Conservation (phyloP, 1,140 invertebrate genomes). For the Sarcophaga bullata region DNA sequence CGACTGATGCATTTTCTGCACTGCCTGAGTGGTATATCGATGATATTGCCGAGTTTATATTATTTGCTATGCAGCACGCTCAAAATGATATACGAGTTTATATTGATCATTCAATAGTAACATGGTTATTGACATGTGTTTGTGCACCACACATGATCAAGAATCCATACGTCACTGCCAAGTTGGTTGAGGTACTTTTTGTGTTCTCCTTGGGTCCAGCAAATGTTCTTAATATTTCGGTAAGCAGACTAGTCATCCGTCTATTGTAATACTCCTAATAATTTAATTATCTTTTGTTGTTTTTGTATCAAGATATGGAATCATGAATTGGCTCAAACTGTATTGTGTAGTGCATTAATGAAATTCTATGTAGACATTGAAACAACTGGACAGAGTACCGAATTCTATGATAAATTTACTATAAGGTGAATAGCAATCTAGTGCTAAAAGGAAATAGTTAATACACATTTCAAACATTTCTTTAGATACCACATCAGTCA, state of each 20-base stretch:
- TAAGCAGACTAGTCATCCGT: conserved; percentile 50
- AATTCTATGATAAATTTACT: conserved; percentile 99
- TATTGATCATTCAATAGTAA: conserved; percentile 84
- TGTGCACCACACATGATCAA: conserved; percentile 91
- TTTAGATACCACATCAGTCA: conserved; percentile 92
- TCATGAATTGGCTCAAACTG: conserved; percentile 84
- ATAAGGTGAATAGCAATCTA: conserved; percentile 73
- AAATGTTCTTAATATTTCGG: conserved; percentile 67
- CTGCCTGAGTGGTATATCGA: conserved; percentile 97
- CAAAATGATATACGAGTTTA: conserved; percentile 83
- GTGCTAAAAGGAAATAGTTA: background rate
- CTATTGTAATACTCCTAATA: no score
- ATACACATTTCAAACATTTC: conserved; percentile 41
- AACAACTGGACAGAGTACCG: conserved; percentile 94
- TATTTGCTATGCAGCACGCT: conserved; percentile 88
- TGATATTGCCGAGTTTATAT: conserved; percentile 94
- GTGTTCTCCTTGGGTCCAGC: conserved; percentile 84
- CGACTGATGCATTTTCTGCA: conserved; percentile 83
- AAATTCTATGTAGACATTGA: conserved; percentile 99
- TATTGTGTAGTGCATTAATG: conserved; percentile 90
- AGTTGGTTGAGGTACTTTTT: conserved; percentile 94
- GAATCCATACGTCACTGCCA: conserved; percentile 96
- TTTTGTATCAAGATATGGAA: conserved; percentile 75
- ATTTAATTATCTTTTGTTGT: background rate
- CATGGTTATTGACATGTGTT: conserved; percentile 88